Evolutionary conservation across 2,888 invertebrate species (phyloP), one percentile per base, ranked within the genome.

Genomic region (Cerastis leucographa): DNA sequence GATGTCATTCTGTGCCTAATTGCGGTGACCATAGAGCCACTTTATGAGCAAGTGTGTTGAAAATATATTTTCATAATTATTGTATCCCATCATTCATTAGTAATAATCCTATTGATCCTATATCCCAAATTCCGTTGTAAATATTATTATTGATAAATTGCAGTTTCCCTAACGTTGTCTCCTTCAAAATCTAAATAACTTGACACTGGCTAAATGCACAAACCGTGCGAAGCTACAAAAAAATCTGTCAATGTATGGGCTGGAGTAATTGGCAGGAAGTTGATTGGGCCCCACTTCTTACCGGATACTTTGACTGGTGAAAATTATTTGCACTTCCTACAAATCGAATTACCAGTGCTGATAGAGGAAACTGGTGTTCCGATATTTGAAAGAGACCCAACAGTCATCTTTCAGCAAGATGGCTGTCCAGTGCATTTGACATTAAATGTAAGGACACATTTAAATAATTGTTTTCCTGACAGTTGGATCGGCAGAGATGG

Each of bases 321-420:
- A 65, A 42, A 65, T 65, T 65, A 65, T 65, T 65, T 17, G 42
- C 64, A 65, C 2, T 65, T 65, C 42, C 62, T 42, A 11, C n/a
- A 42, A 65, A 0, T 44, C 4, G 64, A 44, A 44, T 65, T 65
- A 65, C 17, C 64, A 65, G 17, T 25, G 14, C 42, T n/a, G 40
- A 17, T 65, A 44, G 42, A 65, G 42, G n/a, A 44, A 65, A 9
- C 42, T 8, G 42, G n/a, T 44, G 64, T 64, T 42, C n/a, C 42
- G 42, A 64, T 64, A 14, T 64, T 64, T n/a, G n/a, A 64, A 64
- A 64, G 62, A 62, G 62, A 62, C 40, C 22, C 6, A 42, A 42
- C n/a, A 42, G 40, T 42, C 42, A n/a, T 64, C 29, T 67, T 49
- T 49, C 49, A 67, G 22, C 49, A 67, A 42, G 42, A 42, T 9